Evolutionary conservation across 2,888 invertebrate species (phyloP).

Genomic region (Crocallis elinguaria): DNA sequence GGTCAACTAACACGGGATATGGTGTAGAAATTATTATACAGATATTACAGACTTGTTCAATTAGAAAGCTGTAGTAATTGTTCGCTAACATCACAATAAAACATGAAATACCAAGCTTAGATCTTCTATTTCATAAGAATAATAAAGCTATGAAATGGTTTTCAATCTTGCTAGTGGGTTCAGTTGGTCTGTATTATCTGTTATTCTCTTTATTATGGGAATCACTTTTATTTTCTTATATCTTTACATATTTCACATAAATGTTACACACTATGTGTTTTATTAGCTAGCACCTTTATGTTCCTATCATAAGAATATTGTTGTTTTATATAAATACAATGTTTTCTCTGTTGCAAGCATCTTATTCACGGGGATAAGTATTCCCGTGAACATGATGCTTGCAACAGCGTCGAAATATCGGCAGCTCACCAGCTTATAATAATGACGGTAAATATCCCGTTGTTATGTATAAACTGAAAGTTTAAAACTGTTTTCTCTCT

Average conservation of each 20-base stretch:
- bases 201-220: background rate
- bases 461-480: too few relatives aligned
- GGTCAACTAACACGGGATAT: slow-evolving; percentile 53
- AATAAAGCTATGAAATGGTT: background rate
- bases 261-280: slow-evolving; percentile 9
- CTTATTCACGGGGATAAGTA: too few relatives aligned
- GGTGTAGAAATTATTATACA: slow-evolving; percentile 40
- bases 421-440: too few relatives aligned
- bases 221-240: slow-evolving; percentile 5
- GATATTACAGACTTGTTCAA: slow-evolving; percentile 27
- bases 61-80: background rate
- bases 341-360: slow-evolving; percentile 80
- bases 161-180: too few relatives aligned
- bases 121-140: background rate
- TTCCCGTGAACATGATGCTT: too few relatives aligned
- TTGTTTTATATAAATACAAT: slow-evolving; percentile 68
- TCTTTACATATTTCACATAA: background rate
- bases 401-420: too few relatives aligned
- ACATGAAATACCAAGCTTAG: background rate
- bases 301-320: slow-evolving; percentile 35
- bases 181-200: slow-evolving; percentile 13
- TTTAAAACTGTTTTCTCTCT: too few relatives aligned
- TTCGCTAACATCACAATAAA: background rate
- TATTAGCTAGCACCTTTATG: slow-evolving; percentile 38
- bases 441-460: too few relatives aligned